A percentile compares a stretch with the other conserved stretches of the same genome.
Evolutionary conservation across 2,888 invertebrate species (phyloP).

Genomic region (Nasonia oneida): DNA sequence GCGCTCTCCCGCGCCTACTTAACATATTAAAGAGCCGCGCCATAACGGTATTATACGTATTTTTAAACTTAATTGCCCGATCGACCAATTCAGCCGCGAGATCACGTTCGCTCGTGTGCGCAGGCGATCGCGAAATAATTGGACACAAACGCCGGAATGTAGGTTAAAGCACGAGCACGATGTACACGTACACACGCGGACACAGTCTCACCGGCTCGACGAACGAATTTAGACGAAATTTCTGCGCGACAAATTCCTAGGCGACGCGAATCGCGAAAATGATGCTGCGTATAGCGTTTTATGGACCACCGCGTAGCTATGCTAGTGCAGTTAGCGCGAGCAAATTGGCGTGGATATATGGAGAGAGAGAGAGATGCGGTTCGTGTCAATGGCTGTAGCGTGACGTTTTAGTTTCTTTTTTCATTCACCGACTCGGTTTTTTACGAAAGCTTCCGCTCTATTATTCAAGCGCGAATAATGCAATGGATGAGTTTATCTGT

Average conservation of each 20-base stretch:
- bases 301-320: not conserved
- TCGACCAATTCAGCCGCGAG: not conserved
- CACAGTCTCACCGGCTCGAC: slow-evolving; percentile 27
- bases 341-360: not conserved
- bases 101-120: slow-evolving; percentile 2
- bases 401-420: not conserved
- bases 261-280: not conserved
- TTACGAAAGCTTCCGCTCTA: slow-evolving; percentile 2
- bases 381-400: not conserved
- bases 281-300: not conserved
- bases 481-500: not conserved
- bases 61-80: slow-evolving; percentile 47
- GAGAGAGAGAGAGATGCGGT: not conserved
- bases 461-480: not conserved
- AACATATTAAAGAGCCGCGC: slow-evolving; percentile 44
- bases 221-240: slow-evolving; percentile 52
- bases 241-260: slow-evolving; percentile 54
- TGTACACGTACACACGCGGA: not conserved
- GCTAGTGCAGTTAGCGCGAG: not conserved
- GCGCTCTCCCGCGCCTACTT: not conserved
- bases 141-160: slow-evolving; percentile 38
- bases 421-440: not conserved
- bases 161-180: slow-evolving; percentile 27
- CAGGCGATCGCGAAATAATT: slow-evolving; percentile 49
- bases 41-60: slow-evolving; percentile 30